Conservation (phyloP, 2,113 vertebrate genomes). For the Caracal caracal region DNA sequence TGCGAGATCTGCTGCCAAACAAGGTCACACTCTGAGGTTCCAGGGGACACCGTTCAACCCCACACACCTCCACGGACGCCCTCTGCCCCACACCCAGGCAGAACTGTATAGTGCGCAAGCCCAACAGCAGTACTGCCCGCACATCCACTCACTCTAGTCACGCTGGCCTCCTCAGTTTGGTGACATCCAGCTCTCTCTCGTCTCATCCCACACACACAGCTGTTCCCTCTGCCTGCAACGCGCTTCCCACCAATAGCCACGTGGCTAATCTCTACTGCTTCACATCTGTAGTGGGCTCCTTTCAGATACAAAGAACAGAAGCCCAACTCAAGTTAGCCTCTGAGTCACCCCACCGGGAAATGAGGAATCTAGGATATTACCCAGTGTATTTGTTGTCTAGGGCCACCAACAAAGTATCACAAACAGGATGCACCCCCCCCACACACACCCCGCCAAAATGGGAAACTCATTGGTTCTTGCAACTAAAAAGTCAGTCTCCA, state of each 20-base stretch:
- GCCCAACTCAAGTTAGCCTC: neutral
- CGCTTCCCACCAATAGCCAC: neutral
- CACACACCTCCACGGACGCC: neutral
- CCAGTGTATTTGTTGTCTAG: no score
- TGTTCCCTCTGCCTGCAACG: neutral
- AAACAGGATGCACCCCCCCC: no score
- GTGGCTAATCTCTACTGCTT: neutral
- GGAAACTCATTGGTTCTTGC: neutral
- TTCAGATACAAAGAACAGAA: neutral
- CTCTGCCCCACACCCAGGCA: neutral
- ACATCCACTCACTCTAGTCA: rapidly evolving
- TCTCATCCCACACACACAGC: neutral
- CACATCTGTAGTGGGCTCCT: neutral
- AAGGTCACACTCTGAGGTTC: neutral
- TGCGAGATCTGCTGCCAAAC: neutral
- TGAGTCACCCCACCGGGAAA: no score
- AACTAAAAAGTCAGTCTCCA: neutral
- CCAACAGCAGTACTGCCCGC: rapidly evolving
- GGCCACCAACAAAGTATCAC: no score
- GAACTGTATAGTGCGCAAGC: rapidly evolving
- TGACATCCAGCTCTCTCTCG: neutral
- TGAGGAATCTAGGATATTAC: no score
- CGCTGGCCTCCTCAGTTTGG: neutral
- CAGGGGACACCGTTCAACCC: neutral
- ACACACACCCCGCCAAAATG: rapidly evolving